phyloP scores from a whole-genome alignment of 2,113 vertebrate genomes.

The Lucifuga dentata region DNA sequence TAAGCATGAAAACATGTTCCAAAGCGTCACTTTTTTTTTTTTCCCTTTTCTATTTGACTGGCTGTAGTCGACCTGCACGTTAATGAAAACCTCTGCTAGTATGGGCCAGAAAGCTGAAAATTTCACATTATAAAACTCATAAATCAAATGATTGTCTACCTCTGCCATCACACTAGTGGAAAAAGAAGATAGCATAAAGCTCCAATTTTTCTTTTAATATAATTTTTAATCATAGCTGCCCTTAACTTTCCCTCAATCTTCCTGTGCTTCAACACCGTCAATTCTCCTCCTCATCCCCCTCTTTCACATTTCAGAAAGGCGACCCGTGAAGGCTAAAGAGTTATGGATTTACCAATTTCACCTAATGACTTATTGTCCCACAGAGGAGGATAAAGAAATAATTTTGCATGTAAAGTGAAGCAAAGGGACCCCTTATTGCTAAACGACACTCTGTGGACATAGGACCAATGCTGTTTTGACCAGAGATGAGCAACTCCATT shows the following conservation, averaged over 20 bases:
- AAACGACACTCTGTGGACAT: conserved; percentile 26
- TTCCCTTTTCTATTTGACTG: conserved; percentile 28
- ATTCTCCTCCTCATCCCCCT: conserved; percentile 19
- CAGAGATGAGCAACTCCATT: conserved; percentile 50
- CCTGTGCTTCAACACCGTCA: conserved; percentile 23
- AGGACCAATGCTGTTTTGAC: conserved; percentile 36
- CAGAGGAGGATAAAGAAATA: conserved; percentile 61
- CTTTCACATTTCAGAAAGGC: conserved; percentile 25
- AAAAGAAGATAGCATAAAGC: conserved; percentile 30
- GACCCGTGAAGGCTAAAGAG: conserved; percentile 40
- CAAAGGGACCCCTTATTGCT: conserved; percentile 26
- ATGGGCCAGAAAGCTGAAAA: conserved; percentile 34
- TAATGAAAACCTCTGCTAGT: conserved; percentile 53
- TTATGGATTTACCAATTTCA: conserved; percentile 64
- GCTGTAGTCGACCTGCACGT: conserved; percentile 24
- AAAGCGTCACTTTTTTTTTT: conserved; percentile 13
- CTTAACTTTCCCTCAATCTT: conserved; percentile 29
- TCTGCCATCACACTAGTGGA: conserved; percentile 39
- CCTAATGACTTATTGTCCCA: conserved; percentile 65
- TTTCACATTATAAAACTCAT: conserved; percentile 56
- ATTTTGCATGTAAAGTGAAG: conserved; percentile 60
- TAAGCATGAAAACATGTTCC: conserved; percentile 17
- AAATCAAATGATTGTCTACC: conserved; percentile 59
- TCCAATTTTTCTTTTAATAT: conserved; percentile 1
- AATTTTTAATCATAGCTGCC: conserved; percentile 14